A percentile compares a stretch with the other conserved stretches of the same genome.
Conservation (phyloP, 2,797 vertebrate species). For the Xyrichtys novacula region DNA sequence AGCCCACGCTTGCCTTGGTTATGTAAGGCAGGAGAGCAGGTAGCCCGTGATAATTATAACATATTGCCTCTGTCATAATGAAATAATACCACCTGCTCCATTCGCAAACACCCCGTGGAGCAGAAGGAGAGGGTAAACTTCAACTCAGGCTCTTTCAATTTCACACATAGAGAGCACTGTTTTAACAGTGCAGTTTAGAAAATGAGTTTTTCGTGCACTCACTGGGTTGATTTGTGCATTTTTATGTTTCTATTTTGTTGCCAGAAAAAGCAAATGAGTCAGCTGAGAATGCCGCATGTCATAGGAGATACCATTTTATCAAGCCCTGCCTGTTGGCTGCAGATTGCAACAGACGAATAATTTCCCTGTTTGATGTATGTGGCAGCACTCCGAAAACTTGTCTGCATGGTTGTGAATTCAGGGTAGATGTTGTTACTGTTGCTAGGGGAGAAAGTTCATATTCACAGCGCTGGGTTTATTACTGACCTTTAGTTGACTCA, state of each 20-base stretch:
- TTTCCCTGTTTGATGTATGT: slow-evolving; percentile 65
- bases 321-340: slow-evolving; percentile 65
- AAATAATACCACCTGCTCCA: slow-evolving; percentile 63
- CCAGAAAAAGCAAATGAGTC: slow-evolving; percentile 57
- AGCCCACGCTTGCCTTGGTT: slow-evolving; percentile 21
- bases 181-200: slow-evolving; percentile 54
- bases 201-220: slow-evolving; percentile 50
- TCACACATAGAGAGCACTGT: slow-evolving; percentile 50
- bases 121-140: slow-evolving; percentile 50
- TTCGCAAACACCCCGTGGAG: slow-evolving; percentile 52
- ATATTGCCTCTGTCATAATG: slow-evolving; percentile 69
- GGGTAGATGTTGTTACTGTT: slow-evolving; percentile 63
- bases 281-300: slow-evolving; percentile 57
- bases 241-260: slow-evolving; percentile 61
- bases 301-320: slow-evolving; percentile 71
- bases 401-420: slow-evolving; percentile 51
- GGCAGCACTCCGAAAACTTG: slow-evolving; percentile 43
- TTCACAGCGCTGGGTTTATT: slow-evolving; percentile 48
- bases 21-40: slow-evolving; percentile 55
- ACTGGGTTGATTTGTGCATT: slow-evolving; percentile 52
- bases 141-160: slow-evolving; percentile 56
- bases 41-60: slow-evolving; percentile 74
- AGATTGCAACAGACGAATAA: slow-evolving; percentile 70
- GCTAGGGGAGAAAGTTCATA: slow-evolving; percentile 66
- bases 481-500: slow-evolving; percentile 75